Base-by-base conservation (phyloP, 2,113 vertebrate species). In the Polyodon spathula region DNA sequence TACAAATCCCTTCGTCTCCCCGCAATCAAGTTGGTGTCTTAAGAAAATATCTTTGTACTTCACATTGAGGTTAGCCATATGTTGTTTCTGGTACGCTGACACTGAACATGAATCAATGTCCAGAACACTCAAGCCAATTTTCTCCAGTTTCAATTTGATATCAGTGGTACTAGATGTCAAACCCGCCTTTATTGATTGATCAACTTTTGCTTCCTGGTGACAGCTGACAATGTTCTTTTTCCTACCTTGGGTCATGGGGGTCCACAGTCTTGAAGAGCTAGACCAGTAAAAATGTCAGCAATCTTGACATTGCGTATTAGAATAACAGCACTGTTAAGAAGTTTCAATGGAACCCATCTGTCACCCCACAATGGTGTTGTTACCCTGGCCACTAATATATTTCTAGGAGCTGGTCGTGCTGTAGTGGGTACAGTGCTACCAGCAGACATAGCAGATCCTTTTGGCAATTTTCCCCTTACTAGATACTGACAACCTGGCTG, bases 261-360 rank as follows among this genome's bases (percentile, higher is more conserved):
- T 42, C 12, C 39, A 4, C 39, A 16, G 38, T 59, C 62, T 16
- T 72, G 54, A 37, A 65, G 41, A 2, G 66, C 63, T 4, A 71
- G 27, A 52, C 66, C 69, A 50, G 43, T 14, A 12, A 41, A 60
- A 5, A 71, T n/a, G 27, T 71, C 66, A 7, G 70, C 63, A 8
- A 71, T 7, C 40, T 69, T 71, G 2, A 52, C 58, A 61, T 69
- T 71, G 4, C 52, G 12, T 58, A 63, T 62, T 0, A 68, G n/a
- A 27, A 56, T 15, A 8, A 68, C 63, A 37, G 60, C 50, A 39
- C 16, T 65, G 39, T 67, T 70, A 4, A 67, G 57, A 1, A 70
- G 16, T 51, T 69, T 67, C 8, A 69, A 12, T 3, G 60, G 66
- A 3, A 68, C 60, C 66, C 69, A 71, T 9, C 66, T 8, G 40